phyloP scores from a whole-genome alignment of 2,113 vertebrate genomes.

The Euleptes europaea region DNA sequence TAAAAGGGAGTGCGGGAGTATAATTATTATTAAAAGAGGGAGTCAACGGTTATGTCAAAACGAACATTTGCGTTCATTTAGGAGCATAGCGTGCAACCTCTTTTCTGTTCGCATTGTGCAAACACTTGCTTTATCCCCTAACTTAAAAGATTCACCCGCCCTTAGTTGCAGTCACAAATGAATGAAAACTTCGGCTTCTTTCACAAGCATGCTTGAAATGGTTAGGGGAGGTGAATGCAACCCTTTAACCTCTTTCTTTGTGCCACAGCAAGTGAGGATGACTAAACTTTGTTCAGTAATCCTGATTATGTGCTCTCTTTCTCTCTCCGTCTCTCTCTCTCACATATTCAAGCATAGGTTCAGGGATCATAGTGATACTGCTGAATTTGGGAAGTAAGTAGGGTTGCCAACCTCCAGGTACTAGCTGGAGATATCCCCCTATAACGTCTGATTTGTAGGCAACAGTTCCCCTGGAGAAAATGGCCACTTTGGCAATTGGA shows the following conservation, averaged over 20 bases:
- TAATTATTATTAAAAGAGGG: neutral
- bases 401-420: too few relatives aligned
- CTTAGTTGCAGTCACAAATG: neutral
- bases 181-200: neutral
- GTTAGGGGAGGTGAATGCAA: neutral
- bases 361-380: neutral
- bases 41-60: neutral
- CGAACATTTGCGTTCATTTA: neutral
- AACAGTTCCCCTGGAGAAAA: too few relatives aligned
- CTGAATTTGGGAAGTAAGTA: too few relatives aligned
- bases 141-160: neutral
- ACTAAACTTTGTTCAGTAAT: neutral
- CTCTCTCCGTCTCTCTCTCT: neutral
- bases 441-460: too few relatives aligned
- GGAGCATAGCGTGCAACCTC: too few relatives aligned
- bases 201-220: neutral
- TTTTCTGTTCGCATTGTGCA: neutral
- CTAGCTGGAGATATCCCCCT: too few relatives aligned
- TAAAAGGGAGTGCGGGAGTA: neutral
- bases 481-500: too few relatives aligned
- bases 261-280: neutral
- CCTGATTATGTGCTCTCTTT: neutral
- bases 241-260: too few relatives aligned
- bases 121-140: neutral
- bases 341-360: too few relatives aligned